phyloP scores from a whole-genome alignment of 35 echinoderm and acorn worm species.

The Strongylocentrotus purpuratus region DNA sequence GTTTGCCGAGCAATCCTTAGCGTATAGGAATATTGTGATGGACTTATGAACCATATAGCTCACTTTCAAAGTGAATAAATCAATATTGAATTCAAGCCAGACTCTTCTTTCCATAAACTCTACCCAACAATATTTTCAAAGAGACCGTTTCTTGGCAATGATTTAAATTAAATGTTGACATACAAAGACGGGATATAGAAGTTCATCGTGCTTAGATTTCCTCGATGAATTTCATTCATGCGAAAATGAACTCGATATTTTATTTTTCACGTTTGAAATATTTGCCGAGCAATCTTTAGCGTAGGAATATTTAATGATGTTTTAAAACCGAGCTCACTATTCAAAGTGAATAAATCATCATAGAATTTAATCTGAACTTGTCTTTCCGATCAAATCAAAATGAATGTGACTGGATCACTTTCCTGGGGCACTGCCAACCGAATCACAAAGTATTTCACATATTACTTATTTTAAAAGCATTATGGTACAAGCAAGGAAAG shows the following conservation, averaged over 20 bases:
- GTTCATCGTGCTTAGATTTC: too few species aligned
- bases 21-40: background rate
- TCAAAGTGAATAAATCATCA: background rate
- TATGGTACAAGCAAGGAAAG: too few species aligned
- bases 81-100: background rate
- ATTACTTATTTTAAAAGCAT: too few species aligned
- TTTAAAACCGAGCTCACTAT: background rate
- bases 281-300: background rate
- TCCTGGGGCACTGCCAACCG: background rate
- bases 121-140: too few species aligned
- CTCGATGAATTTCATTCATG: background rate
- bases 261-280: background rate
- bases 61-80: background rate
- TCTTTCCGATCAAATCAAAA: too few species aligned
- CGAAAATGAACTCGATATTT: background rate
- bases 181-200: too few species aligned
- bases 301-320: background rate
- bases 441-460: too few species aligned
- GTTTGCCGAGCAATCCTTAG: background rate
- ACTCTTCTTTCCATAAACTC: too few species aligned
- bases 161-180: too few species aligned
- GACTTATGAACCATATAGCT: background rate
- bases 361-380: background rate
- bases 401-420: background rate
- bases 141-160: too few species aligned